Percentiles rank a stretch among this genome's conserved stretches.
These are phyloP conservation scores for Psammodynastes pulverulentus DNA, from an alignment of 2,113 vertebrate genomes.

Conservation along the genomic window DNA sequence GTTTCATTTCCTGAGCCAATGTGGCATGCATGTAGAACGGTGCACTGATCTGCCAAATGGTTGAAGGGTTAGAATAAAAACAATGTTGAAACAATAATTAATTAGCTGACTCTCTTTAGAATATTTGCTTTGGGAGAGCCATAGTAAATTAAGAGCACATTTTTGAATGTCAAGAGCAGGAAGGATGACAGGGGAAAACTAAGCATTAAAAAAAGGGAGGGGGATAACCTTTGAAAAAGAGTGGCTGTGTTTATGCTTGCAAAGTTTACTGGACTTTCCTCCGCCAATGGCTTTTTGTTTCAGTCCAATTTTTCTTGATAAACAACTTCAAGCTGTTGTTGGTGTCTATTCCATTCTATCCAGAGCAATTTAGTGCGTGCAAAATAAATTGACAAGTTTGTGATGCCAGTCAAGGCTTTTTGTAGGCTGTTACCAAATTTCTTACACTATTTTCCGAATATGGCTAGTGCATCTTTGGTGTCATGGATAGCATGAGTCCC, in stretches of 20 bases:
- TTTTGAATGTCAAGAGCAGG: conserved; percentile 50
- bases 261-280: conserved; percentile 39
- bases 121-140: conserved; percentile 61
- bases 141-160: conserved; percentile 46
- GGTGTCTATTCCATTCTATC: conserved; percentile 62
- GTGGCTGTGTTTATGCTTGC: conserved; percentile 37
- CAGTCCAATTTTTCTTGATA: conserved; percentile 55
- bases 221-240: conserved; percentile 24
- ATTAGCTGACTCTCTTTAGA: conserved; percentile 60
- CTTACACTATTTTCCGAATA: neutral
- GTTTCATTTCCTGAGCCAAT: conserved; percentile 50
- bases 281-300: conserved; percentile 43
- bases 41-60: conserved; percentile 58
- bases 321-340: conserved; percentile 62
- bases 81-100: conserved; percentile 67
- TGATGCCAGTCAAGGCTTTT: neutral
- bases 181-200: conserved; percentile 40
- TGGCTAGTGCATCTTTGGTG: neutral
- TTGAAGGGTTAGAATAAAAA: conserved; percentile 59
- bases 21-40: conserved; percentile 44
- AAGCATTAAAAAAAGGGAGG: conserved; percentile 23
- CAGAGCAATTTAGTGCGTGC: conserved; percentile 57
- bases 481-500: neutral
- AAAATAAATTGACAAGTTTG: conserved; percentile 46
- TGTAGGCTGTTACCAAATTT: neutral